Percentiles rank a stretch among this genome's conserved stretches.
Conservation (phyloP, 2,113 vertebrate species). For the Triplophysa siluroides region DNA sequence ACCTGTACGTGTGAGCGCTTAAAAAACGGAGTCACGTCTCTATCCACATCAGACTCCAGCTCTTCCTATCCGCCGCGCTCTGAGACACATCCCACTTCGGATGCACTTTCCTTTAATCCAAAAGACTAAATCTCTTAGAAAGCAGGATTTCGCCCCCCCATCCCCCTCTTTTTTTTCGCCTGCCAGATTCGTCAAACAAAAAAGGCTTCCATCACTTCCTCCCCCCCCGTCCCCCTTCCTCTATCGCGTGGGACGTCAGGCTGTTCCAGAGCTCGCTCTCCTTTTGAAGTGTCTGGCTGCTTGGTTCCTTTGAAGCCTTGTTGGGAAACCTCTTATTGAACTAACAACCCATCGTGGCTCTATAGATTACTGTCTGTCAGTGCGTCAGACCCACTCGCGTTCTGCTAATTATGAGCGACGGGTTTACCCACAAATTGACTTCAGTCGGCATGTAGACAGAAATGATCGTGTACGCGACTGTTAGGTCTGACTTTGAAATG, state of each 20-base stretch:
- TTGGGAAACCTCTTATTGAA: conserved; percentile 62
- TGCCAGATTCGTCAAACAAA: conserved; percentile 70
- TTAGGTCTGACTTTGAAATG: background rate
- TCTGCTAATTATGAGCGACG: conserved; percentile 42
- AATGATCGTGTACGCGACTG: conserved; percentile 51
- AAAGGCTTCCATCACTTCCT: conserved; percentile 68
- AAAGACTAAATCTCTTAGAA: conserved; percentile 72
- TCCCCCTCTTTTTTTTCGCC: conserved; percentile 64
- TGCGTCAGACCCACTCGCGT: conserved; percentile 31
- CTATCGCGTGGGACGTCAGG: conserved; percentile 68
- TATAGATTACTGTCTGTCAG: conserved; percentile 33
- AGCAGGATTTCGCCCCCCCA: conserved; percentile 62
- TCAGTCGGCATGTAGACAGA: conserved; percentile 16
- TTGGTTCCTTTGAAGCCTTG: conserved; percentile 67
- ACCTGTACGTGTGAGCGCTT: background rate
- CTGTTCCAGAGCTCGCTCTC: conserved; percentile 57
- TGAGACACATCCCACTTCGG: conserved; percentile 49
- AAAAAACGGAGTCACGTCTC: conserved; percentile 31
- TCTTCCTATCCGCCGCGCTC: conserved; percentile 48
- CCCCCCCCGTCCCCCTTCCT: conserved; percentile 48
- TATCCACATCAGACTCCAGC: conserved; percentile 29
- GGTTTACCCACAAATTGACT: conserved; percentile 30
- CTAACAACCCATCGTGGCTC: conserved; percentile 57
- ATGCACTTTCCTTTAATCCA: conserved; percentile 65
- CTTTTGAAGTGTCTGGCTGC: conserved; percentile 65